These are phyloP conservation scores for Trichacis sp. DNA, from an alignment of 2,888 invertebrate genomes.

Conservation along the genomic window DNA sequence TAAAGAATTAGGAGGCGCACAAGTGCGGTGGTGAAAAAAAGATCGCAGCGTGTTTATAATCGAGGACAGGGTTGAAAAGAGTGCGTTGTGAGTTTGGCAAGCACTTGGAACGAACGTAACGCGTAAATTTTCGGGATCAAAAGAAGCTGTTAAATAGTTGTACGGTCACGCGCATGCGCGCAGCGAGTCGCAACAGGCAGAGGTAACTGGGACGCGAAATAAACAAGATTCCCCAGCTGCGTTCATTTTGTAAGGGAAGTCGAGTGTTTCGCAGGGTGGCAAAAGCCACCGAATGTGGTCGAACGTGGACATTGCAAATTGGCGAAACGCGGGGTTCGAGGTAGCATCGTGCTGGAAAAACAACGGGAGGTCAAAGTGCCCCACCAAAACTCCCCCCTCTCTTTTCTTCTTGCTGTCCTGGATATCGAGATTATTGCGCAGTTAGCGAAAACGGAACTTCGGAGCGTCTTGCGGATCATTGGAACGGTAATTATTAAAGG, in stretches of 20 bases:
- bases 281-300: constrained; percentile 58
- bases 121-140: neutral
- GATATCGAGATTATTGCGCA: constrained; percentile 3
- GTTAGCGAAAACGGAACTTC: neutral
- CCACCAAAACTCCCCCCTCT: neutral
- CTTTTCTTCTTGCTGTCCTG: neutral
- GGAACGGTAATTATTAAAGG: constrained; percentile 6
- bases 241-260: neutral
- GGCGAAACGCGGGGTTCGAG: constrained; percentile 45
- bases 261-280: constrained; percentile 38
- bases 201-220: neutral
- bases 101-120: neutral
- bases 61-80: neutral
- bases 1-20: neutral
- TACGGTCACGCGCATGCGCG: neutral
- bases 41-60: neutral
- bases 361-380: constrained; percentile 42
- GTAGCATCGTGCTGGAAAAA: constrained; percentile 47
- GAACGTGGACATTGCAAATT: constrained; percentile 49
- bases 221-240: constrained; percentile 9
- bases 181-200: neutral
- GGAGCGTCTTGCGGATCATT: constrained; percentile 2
- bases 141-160: neutral
- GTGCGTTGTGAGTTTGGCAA: no score
- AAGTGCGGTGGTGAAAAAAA: neutral